Conservation (phyloP, 2,888 invertebrate species). For the Lapara coniferarum region DNA sequence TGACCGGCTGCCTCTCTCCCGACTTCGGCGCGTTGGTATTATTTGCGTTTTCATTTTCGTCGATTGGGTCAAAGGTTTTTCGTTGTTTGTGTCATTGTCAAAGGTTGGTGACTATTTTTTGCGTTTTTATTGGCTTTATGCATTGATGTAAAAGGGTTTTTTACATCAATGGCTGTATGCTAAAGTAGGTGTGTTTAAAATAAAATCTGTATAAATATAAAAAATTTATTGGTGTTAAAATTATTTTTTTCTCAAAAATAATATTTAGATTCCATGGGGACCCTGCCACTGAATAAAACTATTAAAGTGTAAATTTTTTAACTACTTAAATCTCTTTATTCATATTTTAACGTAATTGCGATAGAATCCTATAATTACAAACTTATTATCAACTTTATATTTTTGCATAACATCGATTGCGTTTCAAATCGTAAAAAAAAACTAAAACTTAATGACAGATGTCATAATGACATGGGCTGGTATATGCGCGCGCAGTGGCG, state of each 20-base stretch:
- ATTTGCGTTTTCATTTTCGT: slow-evolving; percentile 19
- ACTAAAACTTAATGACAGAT: slow-evolving; percentile 25
- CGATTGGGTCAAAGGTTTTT: slow-evolving; percentile 12
- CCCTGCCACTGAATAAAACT: no score
- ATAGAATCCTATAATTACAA: neutral
- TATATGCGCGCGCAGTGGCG: slow-evolving; percentile 16
- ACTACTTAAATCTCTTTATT: no score
- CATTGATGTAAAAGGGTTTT: no score
- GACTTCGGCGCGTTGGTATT: neutral
- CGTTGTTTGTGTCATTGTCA: neutral
- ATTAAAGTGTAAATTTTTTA: no score
- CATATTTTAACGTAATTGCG: no score
- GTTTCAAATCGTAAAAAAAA: slow-evolving; percentile 2
- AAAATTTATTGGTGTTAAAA: no score
- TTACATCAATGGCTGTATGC: no score
- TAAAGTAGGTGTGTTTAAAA: no score
- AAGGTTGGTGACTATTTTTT: neutral
- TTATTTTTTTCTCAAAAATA: no score
- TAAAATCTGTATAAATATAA: no score
- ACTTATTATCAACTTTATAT: neutral
- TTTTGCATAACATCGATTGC: slow-evolving; percentile 12
- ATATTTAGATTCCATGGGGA: no score
- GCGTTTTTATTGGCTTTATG: neutral
- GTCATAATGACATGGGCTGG: slow-evolving; percentile 21
- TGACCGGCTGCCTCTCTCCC: slow-evolving; percentile 41